Base-by-base conservation (phyloP, 2,797 vertebrate species). In the Falco naumanni region DNA sequence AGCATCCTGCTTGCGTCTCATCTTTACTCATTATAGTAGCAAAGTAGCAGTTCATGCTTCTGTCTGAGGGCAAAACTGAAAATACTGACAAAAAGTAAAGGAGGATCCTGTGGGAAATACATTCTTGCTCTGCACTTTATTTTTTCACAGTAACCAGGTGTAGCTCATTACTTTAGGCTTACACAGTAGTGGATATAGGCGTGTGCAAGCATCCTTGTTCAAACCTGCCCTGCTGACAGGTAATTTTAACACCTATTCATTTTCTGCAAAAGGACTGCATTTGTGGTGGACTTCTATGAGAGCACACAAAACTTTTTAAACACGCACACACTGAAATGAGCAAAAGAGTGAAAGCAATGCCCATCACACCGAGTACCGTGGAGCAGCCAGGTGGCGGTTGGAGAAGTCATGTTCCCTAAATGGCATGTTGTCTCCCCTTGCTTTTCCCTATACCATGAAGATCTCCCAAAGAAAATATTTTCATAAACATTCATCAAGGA, bases 161-260 rank as follows among this genome's bases (percentile, higher is more conserved):
- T 94, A 97, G 88, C 84, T 83, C 74, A 17, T 94, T 81, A 87
- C 82, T 89, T 57, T 43, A 76, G 86, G 84, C 87, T 95, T 43
- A 81, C 85, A 87, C 57, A 26, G 22, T 83, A 34, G 81, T 89
- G 71, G 89, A 83, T 89, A 57, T 84, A 97, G 96, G 96, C 91
- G 96, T 95, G 97, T 65, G 77, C 82, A 2, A 86, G 89, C 65
- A 94, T 29, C 95, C 68, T 66, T 97, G 97, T 93, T 94, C 89
- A 74, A 92, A 96, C 97, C 93, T 97, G 97, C 91, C 96, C 94
- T 93, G 89, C 91, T 97, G 93, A 94, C 96, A 96, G 84, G 84
- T 43, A 74, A 74, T 61, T 97, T 96, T 88, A 96, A 92, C 96
- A 95, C 85, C 90, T 87, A 89, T 90, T 95, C 60, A 45, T 97